Base-by-base conservation (phyloP, 1,140 invertebrate genomes). In the Halesus radiatus region DNA sequence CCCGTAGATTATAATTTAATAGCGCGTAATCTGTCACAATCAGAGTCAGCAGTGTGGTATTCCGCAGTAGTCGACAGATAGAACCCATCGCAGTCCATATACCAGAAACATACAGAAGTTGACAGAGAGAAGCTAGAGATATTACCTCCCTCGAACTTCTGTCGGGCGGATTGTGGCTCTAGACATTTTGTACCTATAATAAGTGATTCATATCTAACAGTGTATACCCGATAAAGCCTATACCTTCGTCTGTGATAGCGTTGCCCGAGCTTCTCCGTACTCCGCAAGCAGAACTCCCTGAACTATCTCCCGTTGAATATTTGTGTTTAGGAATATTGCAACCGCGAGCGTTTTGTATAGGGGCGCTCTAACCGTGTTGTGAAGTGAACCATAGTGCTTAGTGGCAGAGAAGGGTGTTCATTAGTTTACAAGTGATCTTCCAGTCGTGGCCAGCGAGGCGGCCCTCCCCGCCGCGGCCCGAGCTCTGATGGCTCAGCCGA, bases 401-500 rank as follows among this genome's bases (percentile, higher is more conserved):
- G 87, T 88, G 88, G 86, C 85, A 84, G 86, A 87, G 87, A 86
- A 85, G 85, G 86, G 87, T 88, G 87, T 88, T 87, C 86, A 85
- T 82, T 86, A 85, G 85, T 84, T 86, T 54, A 58, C 23, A 32
- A 74, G 72, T 58, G 54, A 20, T 56, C 23, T 84, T 86, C 86
- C 86, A 86, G 87, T 88, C 84, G 88, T 89, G 88, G 88, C 88
- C 87, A 89, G 88, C 86, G 88, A 87, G 88, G 86, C 88, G 85
- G 85, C 88, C 85, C 87, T 88, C 87, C 88, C 88, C 87, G 88
- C 88, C 88, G 88, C 88, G 88, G 88, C 87, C 85, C 87, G 88
- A 89, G 87, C 88, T 87, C 87, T 87, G 85, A 90, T 90, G 89
- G 89, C 89, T 89, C 89, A 90, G 87, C 88, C 89, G 87, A 89